These are phyloP conservation scores for Pseudopleuronectes americanus DNA, from an alignment of 2,797 vertebrate genomes.

Conservation along the genomic window DNA sequence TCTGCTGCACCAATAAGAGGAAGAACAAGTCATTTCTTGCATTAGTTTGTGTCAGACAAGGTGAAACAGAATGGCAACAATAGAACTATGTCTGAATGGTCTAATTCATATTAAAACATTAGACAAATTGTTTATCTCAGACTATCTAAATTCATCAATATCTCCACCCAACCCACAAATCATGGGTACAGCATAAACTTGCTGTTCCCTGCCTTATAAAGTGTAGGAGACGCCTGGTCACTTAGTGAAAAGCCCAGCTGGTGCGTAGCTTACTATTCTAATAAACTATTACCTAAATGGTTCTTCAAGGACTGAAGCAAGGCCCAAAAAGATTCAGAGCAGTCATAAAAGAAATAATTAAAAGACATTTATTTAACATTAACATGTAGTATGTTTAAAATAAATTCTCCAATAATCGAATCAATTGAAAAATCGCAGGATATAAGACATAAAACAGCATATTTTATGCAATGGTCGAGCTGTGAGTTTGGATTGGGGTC, in stretches of 20 bases:
- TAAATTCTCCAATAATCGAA: not conserved
- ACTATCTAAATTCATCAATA: constrained; percentile 25
- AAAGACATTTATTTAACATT: constrained; percentile 5
- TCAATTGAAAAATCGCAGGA: not conserved
- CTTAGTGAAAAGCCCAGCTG: not conserved
- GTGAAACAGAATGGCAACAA: not conserved
- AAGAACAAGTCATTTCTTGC: not conserved
- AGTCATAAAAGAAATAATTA: constrained; percentile 1
- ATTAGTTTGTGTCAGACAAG: not conserved
- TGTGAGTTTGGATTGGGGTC: constrained; percentile 13
- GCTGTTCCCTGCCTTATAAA: constrained; percentile 39
- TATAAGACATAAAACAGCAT: not conserved
- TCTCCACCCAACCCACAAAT: constrained; percentile 9
- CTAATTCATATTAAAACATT: constrained; percentile 8
- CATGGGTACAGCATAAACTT: constrained; percentile 24
- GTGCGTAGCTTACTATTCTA: constrained; percentile 11
- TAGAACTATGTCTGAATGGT: constrained; percentile 6
- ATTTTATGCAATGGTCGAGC: not conserved
- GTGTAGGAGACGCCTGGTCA: constrained; percentile 23
- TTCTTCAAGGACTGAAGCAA: constrained; percentile 29
- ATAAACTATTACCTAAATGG: constrained; percentile 35
- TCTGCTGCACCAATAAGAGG: not conserved
- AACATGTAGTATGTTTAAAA: not conserved
- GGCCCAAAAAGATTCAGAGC: constrained; percentile 12
- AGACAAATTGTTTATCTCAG: constrained; percentile 40